Conservation (phyloP, 2,797 vertebrate genomes). For the Centropyge bicolor region DNA sequence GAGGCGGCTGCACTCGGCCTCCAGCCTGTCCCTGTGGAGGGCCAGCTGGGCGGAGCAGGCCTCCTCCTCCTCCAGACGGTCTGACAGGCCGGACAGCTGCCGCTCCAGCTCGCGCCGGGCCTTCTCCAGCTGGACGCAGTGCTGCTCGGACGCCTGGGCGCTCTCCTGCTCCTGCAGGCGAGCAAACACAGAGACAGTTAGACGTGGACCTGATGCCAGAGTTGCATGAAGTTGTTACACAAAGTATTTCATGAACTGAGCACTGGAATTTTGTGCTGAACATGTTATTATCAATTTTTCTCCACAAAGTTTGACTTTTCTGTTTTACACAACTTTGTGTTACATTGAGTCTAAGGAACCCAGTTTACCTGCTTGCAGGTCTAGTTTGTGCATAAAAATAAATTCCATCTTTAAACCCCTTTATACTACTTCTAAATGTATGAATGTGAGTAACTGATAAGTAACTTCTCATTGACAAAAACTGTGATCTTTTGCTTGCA, state of each 20-base stretch:
- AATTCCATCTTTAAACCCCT: background rate
- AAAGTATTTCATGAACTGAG: background rate
- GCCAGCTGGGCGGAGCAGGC: constrained; percentile 75
- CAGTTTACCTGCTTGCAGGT: background rate
- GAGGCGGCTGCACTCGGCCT: constrained; percentile 82
- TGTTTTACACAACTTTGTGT: constrained; percentile 8
- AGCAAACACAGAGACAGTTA: background rate
- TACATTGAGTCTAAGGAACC: background rate
- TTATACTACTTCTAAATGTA: background rate
- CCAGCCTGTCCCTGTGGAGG: constrained; percentile 79
- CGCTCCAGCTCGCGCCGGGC: constrained; percentile 78
- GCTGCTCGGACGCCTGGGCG: constrained; percentile 78
- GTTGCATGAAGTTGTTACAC: background rate
- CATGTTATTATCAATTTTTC: background rate
- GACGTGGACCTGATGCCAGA: background rate
- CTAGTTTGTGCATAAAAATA: background rate
- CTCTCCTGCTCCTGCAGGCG: constrained; percentile 81
- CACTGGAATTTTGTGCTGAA: background rate
- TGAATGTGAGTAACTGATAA: background rate
- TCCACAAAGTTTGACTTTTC: background rate
- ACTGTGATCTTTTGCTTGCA: background rate
- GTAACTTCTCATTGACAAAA: background rate
- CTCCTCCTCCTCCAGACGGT: constrained; percentile 85
- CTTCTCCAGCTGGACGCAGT: constrained; percentile 80
- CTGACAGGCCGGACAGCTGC: constrained; percentile 80